A percentile compares a stretch with the other conserved stretches of the same genome.
These are phyloP conservation scores for Galemys pyrenaicus DNA, from an alignment of 2,113 vertebrate genomes.

Conservation along the genomic window DNA sequence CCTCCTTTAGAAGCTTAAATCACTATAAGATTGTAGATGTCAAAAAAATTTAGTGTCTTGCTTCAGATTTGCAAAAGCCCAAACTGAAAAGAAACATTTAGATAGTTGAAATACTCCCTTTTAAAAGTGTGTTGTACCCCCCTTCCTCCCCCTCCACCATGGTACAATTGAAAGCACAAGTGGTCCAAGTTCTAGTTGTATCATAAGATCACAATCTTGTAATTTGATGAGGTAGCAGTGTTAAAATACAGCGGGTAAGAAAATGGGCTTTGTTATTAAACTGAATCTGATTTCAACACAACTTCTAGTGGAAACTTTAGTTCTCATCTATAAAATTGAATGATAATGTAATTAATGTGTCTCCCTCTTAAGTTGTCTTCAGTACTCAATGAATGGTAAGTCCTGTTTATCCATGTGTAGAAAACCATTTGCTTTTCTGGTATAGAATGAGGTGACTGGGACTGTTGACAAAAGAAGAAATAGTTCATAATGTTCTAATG, in stretches of 20 bases:
- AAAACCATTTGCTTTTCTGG: constrained; percentile 32
- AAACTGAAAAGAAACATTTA: neutral
- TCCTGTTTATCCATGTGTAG: neutral
- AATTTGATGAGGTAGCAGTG: neutral
- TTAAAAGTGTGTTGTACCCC: neutral
- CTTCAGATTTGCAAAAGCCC: neutral
- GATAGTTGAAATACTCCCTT: neutral
- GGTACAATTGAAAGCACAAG: neutral
- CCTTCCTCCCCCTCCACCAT: neutral
- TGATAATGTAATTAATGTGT: neutral
- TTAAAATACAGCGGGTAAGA: neutral
- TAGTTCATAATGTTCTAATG: neutral
- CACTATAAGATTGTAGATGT: neutral
- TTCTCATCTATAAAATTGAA: neutral
- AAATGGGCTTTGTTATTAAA: neutral
- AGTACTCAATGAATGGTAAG: neutral
- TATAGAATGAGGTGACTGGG: neutral
- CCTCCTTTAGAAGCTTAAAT: constrained; percentile 27
- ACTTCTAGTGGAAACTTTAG: neutral
- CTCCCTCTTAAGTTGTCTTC: neutral
- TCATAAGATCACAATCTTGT: neutral
- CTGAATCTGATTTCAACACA: neutral
- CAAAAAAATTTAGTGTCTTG: neutral
- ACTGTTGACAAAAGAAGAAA: neutral
- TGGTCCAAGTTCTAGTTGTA: neutral